Base-by-base conservation (phyloP, 1,140 invertebrate genomes). In the Bombus picipes region DNA sequence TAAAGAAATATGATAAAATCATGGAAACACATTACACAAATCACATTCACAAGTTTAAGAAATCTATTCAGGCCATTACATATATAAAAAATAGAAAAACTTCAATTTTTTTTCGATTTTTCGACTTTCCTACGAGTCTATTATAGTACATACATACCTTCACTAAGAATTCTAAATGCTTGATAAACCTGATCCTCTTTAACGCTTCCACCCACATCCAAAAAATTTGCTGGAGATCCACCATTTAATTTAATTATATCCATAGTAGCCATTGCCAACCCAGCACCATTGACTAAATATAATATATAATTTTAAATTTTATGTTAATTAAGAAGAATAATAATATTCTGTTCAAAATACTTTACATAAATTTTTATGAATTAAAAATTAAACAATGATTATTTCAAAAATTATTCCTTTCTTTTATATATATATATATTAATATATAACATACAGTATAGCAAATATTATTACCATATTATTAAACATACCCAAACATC, bases 181-280 rank as follows among this genome's bases (percentile, higher is more conserved):
- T 97, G 95, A 65, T 95, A 96, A 41, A 98, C 97, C 95, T 98
- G 97, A 73, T 96, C 95, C 93, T 98, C 97, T 86, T 96, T 97
- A 0, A 98, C 97, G 85, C 96, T 96, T 81, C 97, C 97, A 68
- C 97, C 97, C 83, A 98, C 97, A 94, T 98, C 97, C n/a, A 98
- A 93, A 93, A 98, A 98, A 93, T 98, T 98, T 13, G 97, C 97
- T 66, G 97, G 97, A 74, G 96, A 95, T 32, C 97, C 97, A 68
- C 97, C 97, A 93, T 97, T 96, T 34, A 97, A 92, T 91, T 97
- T 97, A 77, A 97, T 97, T 71, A 97, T 97, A 92, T 97, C 97
- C 97, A 97, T 97, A 28, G 97, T 98, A 53, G 97, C 97, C 97
- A 98, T 98, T 4, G 97, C 97, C 53, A 98, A 94, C 32, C 97